Percentiles rank a stretch among this genome's conserved stretches.
phyloP scores from a whole-genome alignment of 2,888 invertebrate genomes.

The Diarsia dahlii region DNA sequence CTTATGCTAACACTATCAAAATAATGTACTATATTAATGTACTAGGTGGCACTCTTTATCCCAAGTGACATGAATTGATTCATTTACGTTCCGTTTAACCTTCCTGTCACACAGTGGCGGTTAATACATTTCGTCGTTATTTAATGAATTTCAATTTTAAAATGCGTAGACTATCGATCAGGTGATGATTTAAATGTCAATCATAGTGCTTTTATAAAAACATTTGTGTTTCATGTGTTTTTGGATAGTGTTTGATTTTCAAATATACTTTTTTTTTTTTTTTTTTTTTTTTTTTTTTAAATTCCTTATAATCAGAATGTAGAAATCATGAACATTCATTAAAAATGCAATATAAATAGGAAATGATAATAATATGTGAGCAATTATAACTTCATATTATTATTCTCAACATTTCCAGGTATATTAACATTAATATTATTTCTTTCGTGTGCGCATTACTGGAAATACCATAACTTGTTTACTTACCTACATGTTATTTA shows the following conservation, averaged over 20 bases:
- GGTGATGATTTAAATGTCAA: slow-evolving; percentile 53
- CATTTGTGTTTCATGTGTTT: slow-evolving; percentile 18
- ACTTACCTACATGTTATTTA: slow-evolving; percentile 22
- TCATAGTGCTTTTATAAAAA: slow-evolving; percentile 38
- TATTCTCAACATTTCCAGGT: slow-evolving; percentile 44
- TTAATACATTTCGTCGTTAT: slow-evolving; percentile 39
- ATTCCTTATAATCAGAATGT: slow-evolving; percentile 17
- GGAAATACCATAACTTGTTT: slow-evolving; percentile 43
- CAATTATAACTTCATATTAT: slow-evolving; percentile 28
- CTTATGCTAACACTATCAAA: slow-evolving; percentile 45
- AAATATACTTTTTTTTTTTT: too few species aligned
- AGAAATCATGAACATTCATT: slow-evolving; percentile 14
- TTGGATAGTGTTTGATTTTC: slow-evolving; percentile 18
- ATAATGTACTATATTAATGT: slow-evolving; percentile 39
- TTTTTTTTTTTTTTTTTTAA: too few species aligned
- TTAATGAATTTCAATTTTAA: slow-evolving; percentile 65
- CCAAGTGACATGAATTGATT: slow-evolving; percentile 43
- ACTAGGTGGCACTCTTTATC: slow-evolving; percentile 19
- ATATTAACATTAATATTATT: slow-evolving; percentile 38
- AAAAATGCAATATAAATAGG: slow-evolving; percentile 24
- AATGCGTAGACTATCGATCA: slow-evolving; percentile 64
- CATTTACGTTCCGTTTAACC: slow-evolving; percentile 47
- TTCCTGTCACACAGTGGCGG: slow-evolving; percentile 44
- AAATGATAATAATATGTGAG: slow-evolving; percentile 27
- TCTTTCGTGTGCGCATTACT: slow-evolving; percentile 22